Percentiles rank a stretch among this genome's conserved stretches.
Evolutionary conservation across 2,797 vertebrate species (phyloP).

Genomic region (Pitangus sulphuratus): DNA sequence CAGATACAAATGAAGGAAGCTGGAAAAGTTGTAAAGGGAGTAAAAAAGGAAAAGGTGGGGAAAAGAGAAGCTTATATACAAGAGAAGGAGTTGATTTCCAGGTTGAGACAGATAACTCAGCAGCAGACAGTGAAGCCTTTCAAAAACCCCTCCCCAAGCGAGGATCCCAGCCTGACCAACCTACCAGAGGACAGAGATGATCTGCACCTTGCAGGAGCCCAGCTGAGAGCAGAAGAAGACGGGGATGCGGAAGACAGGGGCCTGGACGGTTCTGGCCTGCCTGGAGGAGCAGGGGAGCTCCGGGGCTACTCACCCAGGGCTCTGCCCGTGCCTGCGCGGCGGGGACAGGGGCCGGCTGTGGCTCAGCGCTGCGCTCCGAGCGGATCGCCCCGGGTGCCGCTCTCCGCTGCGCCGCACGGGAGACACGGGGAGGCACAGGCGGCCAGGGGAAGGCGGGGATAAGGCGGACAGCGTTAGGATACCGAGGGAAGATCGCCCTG

Average conservation of each 20-base stretch:
- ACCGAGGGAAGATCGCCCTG: background rate
- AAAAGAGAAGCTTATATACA: fast-evolving
- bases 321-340: background rate
- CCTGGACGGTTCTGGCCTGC: background rate
- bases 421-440: background rate
- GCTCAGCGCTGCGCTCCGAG: background rate
- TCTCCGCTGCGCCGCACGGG: background rate
- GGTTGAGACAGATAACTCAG: background rate
- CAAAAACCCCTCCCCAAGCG: background rate
- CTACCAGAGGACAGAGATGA: background rate
- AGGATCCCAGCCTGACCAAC: background rate
- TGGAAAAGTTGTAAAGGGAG: background rate
- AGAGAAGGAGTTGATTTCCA: background rate
- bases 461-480: background rate
- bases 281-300: background rate
- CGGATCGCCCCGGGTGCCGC: background rate
- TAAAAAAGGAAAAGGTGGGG: background rate
- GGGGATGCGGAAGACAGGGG: background rate
- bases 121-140: background rate
- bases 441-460: background rate
- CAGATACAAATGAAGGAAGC: background rate
- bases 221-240: background rate
- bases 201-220: background rate
- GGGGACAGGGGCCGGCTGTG: background rate
- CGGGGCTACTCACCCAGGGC: conserved; percentile 49